These are phyloP conservation scores for Acanthococcus lagerstroemiae DNA, from an alignment of 2,888 invertebrate genomes.

Conservation along the genomic window DNA sequence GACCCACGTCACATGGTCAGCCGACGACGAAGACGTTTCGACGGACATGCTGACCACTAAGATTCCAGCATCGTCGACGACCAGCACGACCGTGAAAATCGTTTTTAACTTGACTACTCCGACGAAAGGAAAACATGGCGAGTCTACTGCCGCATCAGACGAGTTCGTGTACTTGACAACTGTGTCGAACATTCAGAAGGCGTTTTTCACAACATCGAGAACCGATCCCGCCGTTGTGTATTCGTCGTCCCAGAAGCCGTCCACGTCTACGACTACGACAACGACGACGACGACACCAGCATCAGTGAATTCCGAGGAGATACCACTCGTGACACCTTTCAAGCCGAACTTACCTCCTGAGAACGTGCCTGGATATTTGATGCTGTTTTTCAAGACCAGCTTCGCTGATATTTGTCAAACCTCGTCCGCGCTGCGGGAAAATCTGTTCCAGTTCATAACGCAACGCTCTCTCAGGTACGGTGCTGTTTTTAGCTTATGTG, in stretches of 20 bases:
- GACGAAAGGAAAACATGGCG: background rate
- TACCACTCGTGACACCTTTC: background rate
- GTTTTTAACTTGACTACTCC: background rate
- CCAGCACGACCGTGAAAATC: background rate
- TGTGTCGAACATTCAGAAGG: background rate
- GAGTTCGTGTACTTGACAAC: background rate
- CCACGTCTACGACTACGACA: constrained; percentile 1
- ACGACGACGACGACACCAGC: background rate
- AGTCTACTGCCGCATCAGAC: background rate
- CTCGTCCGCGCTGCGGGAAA: constrained; percentile 8
- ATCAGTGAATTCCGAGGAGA: background rate
- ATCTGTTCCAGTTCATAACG: constrained; percentile 22
- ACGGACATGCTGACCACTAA: background rate
- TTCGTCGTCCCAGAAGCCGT: background rate
- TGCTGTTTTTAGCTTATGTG: background rate
- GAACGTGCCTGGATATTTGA: constrained; percentile 18
- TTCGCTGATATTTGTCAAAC: constrained; percentile 16
- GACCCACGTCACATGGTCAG: no score
- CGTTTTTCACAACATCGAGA: background rate
- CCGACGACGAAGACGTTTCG: background rate
- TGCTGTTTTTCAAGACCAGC: constrained; percentile 17
- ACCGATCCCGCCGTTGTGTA: background rate
- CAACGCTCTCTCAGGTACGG: constrained; percentile 19
- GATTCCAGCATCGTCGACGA: background rate
- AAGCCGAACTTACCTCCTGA: constrained; percentile 12